Evolutionary conservation across 2,888 invertebrate species (phyloP), one percentile per base, ranked within the genome.

Genomic region (Mayetiola destructor): DNA sequence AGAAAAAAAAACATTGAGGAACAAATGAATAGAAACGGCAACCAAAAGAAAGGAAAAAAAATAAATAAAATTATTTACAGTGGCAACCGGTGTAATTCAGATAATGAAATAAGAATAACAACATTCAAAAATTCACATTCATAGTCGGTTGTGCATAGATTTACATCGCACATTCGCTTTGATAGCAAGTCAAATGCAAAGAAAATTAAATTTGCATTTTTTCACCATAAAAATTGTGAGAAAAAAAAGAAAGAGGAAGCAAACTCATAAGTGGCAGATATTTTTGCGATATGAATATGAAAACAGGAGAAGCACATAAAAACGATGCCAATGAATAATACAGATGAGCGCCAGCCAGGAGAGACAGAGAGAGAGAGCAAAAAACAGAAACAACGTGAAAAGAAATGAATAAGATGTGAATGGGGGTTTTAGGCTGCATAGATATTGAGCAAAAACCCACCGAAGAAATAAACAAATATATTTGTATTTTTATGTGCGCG

Each of bases 91-190:
- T 27, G 48, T 48, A 48, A 48, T 48, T 48, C 48, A 48, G 48
- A 48, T 48, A 48, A 48, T 48, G 48, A 48, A 48, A 48, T 48
- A 48, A 48, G 48, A 48, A 48, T 48, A 48, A 48, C 48, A 48
- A 48, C 48, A 48, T 27, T 27, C 48, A 27, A n/a, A n/a, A n/a
- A n/a, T n/a, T n/a, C n/a, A n/a, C n/a, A n/a, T n/a, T n/a, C n/a
- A n/a, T n/a, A n/a, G n/a, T n/a, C n/a, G n/a, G n/a, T n/a, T n/a
- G n/a, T n/a, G n/a, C n/a, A n/a, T n/a, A n/a, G n/a, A n/a, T n/a
- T n/a, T n/a, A n/a, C n/a, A n/a, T n/a, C n/a, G n/a, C n/a, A n/a
- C n/a, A n/a, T n/a, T n/a, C n/a, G n/a, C n/a, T n/a, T n/a, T n/a
- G n/a, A n/a, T n/a, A n/a, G n/a, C n/a, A n/a, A n/a, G n/a, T n/a